Conservation (phyloP, 2,113 vertebrate genomes). For the Grantiella picta region DNA sequence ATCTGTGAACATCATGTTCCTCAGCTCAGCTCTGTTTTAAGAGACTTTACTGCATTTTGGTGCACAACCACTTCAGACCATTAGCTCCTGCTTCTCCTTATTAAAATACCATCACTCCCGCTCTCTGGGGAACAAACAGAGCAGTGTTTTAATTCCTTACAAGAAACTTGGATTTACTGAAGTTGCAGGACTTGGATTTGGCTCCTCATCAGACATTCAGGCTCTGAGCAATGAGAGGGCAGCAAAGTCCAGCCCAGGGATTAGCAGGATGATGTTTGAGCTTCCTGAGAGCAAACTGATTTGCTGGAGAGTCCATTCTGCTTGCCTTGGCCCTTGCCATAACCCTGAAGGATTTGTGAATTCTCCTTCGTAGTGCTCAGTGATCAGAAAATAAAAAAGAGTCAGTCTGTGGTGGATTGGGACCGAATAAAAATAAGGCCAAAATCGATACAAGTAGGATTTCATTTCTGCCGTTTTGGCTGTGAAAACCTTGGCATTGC, state of each 20-base stretch:
- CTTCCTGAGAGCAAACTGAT: background rate
- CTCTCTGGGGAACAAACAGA: background rate
- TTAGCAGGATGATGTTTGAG: background rate
- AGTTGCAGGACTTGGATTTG: background rate
- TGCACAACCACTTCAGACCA: background rate
- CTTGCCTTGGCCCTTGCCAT: background rate
- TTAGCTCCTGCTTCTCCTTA: background rate
- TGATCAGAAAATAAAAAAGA: background rate
- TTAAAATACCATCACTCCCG: background rate
- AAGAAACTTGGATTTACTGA: background rate
- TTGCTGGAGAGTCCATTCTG: background rate
- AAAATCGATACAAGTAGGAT: background rate
- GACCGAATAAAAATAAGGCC: background rate
- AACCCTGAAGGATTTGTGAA: background rate
- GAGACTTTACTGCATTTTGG: background rate
- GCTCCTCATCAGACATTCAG: background rate
- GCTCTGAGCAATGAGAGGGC: background rate
- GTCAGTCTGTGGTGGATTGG: background rate
- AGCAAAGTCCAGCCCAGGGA: background rate
- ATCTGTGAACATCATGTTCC: background rate
- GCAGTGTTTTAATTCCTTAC: background rate
- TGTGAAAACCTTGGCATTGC: background rate
- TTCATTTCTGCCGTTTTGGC: background rate
- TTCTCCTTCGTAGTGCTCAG: background rate
- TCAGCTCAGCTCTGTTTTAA: background rate